phyloP scores from a whole-genome alignment of 2,113 vertebrate genomes.

The Mellivora capensis region DNA sequence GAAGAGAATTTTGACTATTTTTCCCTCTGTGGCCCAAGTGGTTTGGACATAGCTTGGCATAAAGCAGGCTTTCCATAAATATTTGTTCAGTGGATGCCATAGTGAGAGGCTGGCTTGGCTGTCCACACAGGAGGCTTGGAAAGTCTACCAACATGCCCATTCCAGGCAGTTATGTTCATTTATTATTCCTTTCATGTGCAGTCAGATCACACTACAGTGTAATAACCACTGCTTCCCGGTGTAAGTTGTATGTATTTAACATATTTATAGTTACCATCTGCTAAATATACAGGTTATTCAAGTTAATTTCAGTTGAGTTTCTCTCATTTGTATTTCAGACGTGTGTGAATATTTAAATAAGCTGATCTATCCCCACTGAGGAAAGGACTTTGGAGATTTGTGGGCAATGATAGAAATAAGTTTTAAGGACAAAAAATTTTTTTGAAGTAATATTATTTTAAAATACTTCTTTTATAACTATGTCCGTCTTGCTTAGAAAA shows the following conservation, averaged over 20 bases:
- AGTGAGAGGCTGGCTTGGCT: not conserved
- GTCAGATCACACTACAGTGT: not conserved
- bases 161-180: not conserved
- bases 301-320: not conserved
- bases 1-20: not conserved
- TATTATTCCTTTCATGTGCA: not conserved
- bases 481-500: not conserved
- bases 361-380: not conserved
- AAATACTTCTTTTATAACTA: not conserved
- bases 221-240: not conserved
- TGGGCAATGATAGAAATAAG: not conserved
- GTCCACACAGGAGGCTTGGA: not conserved
- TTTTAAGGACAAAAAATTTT: not conserved
- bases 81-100: not conserved
- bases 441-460: not conserved
- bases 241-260: not conserved
- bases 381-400: not conserved
- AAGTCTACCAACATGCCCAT: not conserved
- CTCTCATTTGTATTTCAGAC: not conserved
- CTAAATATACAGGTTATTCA: not conserved
- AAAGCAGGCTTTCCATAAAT: not conserved
- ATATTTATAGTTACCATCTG: not conserved
- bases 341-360: not conserved
- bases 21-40: not conserved
- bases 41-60: not conserved